Evolutionary conservation across 2,113 vertebrate species (phyloP), one percentile per base, ranked within the genome.

Genomic region (Chrysemys picta): DNA sequence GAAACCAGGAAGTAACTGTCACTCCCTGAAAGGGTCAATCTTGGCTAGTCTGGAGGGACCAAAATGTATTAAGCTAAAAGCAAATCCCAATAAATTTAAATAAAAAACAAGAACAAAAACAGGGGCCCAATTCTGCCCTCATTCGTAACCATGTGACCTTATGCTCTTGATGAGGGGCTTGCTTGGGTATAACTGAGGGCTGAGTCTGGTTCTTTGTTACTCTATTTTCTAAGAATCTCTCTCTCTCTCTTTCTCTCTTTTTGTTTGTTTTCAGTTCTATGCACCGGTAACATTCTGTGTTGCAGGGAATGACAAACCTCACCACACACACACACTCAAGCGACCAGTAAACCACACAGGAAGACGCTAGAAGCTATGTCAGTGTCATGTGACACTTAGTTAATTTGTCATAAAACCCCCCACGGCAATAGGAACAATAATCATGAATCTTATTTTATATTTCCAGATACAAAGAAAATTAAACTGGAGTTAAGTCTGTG

Each of bases 291-390:
- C 65, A 72, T 38, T 72, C 17, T 22, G 65, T 1, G 10, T 9
- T 72, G 35, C 35, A 38, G n/a, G 65, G 35, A 72, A 72, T 22
- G n/a, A 10, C n/a, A 72, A 72, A 72, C n/a, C 4, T 8, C 31
- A n/a, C 16, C 5, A 7, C 35, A 21, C 35, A 19, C 65, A 72
- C n/a, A 38, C 2, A 1, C 17, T 38, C 1, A 4, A 38, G 19
- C 17, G 4, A 72, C 9, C 65, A 72, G 65, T 72, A 72, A 69
- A n/a, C 65, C 65, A 22, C 65, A 72, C 65, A n/a, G 65, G 65
- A 72, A 72, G n/a, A 38, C 5, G n/a, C 35, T 38, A 72, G 65
- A 10, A 38, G n/a, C 35, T n/a, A 5, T 13, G 35, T 69, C 59
- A 31, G 6, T 31, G 27, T 65, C 65, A 22, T 21, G n/a, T 72